Conservation (phyloP, 2,113 vertebrate species). For the Zootoca vivipara region DNA sequence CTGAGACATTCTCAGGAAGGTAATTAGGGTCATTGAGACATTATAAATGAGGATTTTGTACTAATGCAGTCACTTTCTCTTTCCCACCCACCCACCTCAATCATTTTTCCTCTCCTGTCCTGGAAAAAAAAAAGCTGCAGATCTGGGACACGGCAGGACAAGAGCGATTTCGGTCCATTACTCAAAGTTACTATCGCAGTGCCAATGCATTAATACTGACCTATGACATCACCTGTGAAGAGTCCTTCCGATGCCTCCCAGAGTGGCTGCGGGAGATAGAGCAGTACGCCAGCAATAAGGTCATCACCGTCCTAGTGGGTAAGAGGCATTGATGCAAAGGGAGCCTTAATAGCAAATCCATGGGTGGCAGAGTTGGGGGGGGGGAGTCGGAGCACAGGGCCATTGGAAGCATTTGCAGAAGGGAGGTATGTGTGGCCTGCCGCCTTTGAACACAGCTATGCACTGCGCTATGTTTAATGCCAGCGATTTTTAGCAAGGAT, state of each 20-base stretch:
- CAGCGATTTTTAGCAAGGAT: no score
- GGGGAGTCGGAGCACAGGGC: not conserved
- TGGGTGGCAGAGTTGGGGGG: not conserved
- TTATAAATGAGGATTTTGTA: not conserved
- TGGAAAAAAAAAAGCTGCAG: slow-evolving; percentile 83
- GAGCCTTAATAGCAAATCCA: not conserved
- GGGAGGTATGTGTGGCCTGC: not conserved
- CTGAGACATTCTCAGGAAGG: not conserved
- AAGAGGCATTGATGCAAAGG: slow-evolving; percentile 40
- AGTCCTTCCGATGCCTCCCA: slow-evolving; percentile 97
- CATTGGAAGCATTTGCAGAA: not conserved
- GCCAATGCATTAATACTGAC: slow-evolving; percentile 97
- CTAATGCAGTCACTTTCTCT: not conserved
- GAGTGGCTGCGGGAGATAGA: slow-evolving; percentile 98
- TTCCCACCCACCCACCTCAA: not conserved
- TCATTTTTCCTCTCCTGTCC: not conserved
- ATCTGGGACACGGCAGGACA: slow-evolving; percentile 99
- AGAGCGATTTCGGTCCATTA: slow-evolving; percentile 97
- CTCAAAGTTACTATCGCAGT: slow-evolving; percentile 98
- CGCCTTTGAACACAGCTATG: not conserved
- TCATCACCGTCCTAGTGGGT: slow-evolving; percentile 98
- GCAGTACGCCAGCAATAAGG: slow-evolving; percentile 97
- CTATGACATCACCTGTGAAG: slow-evolving; percentile 98
- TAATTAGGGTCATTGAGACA: slow-evolving; percentile 2
- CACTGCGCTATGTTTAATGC: not conserved